Conservation (phyloP, 2,888 invertebrate species). For the Cacoxenus indagator region DNA sequence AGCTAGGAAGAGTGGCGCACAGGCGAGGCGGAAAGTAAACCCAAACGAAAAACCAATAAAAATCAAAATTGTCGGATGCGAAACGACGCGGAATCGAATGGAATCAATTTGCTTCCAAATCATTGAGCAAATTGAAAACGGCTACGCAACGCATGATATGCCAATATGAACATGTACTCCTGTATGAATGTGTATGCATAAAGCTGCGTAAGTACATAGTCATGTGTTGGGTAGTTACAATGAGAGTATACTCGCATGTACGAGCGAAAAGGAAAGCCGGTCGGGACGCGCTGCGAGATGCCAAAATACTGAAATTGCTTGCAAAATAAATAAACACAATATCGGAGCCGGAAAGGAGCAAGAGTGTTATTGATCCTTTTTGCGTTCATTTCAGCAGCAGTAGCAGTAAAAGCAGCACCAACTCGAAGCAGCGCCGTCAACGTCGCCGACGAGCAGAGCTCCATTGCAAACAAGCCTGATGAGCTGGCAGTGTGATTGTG, state of each 20-base stretch:
- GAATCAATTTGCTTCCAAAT: conserved; percentile 66
- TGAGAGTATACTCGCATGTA: neutral
- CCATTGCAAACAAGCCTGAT: conserved; percentile 20
- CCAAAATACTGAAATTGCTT: conserved; percentile 54
- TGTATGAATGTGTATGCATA: conserved; percentile 7
- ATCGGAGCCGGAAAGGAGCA: conserved; percentile 50
- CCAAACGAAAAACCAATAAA: conserved; percentile 52
- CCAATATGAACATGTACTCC: neutral
- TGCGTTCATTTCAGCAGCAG: conserved; percentile 23
- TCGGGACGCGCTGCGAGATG: conserved; percentile 20
- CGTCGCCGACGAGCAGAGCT: conserved; percentile 24
- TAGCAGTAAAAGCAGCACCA: neutral
- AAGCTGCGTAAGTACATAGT: conserved; percentile 6
- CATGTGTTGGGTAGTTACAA: neutral
- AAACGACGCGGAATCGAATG: conserved; percentile 63
- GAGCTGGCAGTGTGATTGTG: conserved; percentile 61
- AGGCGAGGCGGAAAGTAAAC: neutral
- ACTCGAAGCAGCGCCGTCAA: conserved; percentile 25
- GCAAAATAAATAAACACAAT: conserved; percentile 60
- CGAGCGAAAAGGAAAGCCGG: neutral
- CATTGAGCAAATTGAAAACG: conserved; percentile 68
- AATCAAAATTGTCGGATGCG: conserved; percentile 59
- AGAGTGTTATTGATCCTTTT: conserved; percentile 65
- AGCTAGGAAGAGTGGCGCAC: neutral
- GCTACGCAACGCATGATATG: conserved; percentile 29